Conservation (phyloP, 2,113 vertebrate species). For the Danionella cerebrum region DNA sequence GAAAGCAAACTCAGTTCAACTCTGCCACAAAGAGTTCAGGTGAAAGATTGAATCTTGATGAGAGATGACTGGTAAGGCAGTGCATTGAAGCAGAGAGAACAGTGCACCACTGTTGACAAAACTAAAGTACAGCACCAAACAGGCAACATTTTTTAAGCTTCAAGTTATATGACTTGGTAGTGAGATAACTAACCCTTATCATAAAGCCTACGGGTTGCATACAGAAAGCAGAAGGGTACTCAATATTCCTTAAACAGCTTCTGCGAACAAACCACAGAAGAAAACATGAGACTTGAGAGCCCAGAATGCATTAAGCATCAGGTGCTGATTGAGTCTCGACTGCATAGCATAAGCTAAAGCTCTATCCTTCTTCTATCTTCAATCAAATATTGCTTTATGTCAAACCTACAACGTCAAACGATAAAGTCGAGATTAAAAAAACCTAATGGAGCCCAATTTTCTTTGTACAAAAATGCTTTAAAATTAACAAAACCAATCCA, state of each 20-base stretch:
- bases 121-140: background rate
- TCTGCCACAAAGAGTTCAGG: background rate
- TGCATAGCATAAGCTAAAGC: slow-evolving; percentile 62
- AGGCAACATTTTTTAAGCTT: slow-evolving; percentile 8
- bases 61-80: slow-evolving; percentile 29
- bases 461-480: background rate
- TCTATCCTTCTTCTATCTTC: slow-evolving; percentile 35
- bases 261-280: background rate
- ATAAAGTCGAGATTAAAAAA: background rate
- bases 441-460: background rate
- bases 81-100: slow-evolving; percentile 8
- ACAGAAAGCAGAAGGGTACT: background rate
- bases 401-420: slow-evolving; percentile 10
- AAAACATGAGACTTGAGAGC: background rate
- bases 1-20: slow-evolving; percentile 3
- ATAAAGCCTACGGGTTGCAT: slow-evolving; percentile 1
- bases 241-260: background rate
- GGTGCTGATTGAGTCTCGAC: slow-evolving; percentile 44
- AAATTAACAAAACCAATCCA: background rate
- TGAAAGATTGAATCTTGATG: background rate
- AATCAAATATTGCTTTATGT: slow-evolving; percentile 56
- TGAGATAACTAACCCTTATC: background rate
- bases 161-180: slow-evolving; percentile 1
- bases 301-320: slow-evolving; percentile 42
- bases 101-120: background rate